phyloP scores from a whole-genome alignment of 2,113 vertebrate species.

The Vulpes ferrilata region DNA sequence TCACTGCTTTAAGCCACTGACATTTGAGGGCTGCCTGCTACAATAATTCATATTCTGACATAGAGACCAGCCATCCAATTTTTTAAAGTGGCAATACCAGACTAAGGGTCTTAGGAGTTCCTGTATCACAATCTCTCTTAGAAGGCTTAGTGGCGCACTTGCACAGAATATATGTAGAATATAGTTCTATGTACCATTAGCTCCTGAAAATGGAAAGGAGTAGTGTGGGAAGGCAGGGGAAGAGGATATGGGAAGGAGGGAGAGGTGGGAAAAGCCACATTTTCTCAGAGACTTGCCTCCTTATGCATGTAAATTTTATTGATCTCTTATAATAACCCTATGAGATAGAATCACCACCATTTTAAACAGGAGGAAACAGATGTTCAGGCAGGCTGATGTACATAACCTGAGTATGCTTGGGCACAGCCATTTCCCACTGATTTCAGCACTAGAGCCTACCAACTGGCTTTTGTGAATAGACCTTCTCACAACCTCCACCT shows the following conservation, averaged over 20 bases:
- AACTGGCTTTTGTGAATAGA: not conserved
- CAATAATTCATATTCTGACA: constrained; percentile 2
- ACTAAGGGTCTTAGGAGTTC: constrained; percentile 43
- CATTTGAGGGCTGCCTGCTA: constrained; percentile 36
- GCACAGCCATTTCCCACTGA: not conserved
- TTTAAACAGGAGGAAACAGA: constrained; percentile 39
- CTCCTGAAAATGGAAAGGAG: constrained; percentile 36
- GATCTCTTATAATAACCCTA: not conserved
- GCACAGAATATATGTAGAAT: constrained; percentile 5
- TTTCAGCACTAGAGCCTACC: not conserved
- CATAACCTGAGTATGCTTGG: not conserved
- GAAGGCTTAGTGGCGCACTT: not conserved
- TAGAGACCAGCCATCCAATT: not conserved
- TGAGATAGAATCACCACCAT: not conserved
- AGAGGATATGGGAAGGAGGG: not conserved
- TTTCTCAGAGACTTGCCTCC: not conserved
- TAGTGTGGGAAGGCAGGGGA: not conserved
- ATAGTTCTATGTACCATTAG: not conserved
- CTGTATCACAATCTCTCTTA: not conserved
- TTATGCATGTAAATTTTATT: not conserved
- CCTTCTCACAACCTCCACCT: not conserved
- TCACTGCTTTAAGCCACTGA: not conserved
- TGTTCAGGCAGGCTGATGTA: not conserved
- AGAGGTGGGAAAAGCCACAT: not conserved
- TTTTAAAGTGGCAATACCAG: not conserved